phyloP scores from a whole-genome alignment of 2,888 invertebrate species.

The Apoderus coryli region DNA sequence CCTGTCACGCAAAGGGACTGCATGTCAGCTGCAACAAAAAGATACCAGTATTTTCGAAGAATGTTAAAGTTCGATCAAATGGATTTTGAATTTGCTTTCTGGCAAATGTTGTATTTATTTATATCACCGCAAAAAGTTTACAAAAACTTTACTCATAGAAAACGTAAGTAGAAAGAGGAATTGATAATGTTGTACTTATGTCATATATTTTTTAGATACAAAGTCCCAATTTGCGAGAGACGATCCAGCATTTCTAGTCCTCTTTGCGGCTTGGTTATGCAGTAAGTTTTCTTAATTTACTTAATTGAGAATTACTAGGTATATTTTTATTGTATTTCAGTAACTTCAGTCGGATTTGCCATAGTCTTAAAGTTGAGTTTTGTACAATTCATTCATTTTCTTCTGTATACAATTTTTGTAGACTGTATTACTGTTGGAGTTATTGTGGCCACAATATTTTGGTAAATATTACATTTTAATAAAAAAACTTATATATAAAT shows the following conservation, averaged over 20 bases:
- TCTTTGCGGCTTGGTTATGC: constrained; percentile 73
- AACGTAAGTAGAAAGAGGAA: constrained; percentile 53
- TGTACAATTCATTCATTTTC: constrained; percentile 60
- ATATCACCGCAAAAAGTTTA: constrained; percentile 93
- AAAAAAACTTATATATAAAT: constrained; percentile 3
- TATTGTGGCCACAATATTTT: constrained; percentile 73
- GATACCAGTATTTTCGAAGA: constrained; percentile 73
- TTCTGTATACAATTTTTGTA: constrained; percentile 86
- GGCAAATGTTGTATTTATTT: constrained; percentile 96
- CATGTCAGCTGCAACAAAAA: constrained; percentile 74
- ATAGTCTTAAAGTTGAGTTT: constrained; percentile 57
- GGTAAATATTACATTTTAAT: too few species aligned
- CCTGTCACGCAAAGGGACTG: constrained; percentile 57
- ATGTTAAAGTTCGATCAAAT: constrained; percentile 87
- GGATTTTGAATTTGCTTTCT: constrained; percentile 97
- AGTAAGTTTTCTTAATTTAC: constrained; percentile 37
- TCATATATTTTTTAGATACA: constrained; percentile 67
- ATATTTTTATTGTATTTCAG: constrained; percentile 37
- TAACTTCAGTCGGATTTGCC: constrained; percentile 78
- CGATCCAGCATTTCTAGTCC: constrained; percentile 93
- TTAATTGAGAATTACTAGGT: constrained; percentile 4
- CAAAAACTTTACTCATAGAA: constrained; percentile 92
- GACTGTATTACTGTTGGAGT: constrained; percentile 87
- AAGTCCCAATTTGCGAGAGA: constrained; percentile 98
- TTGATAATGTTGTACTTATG: constrained; percentile 6